Base-by-base conservation (phyloP, 2,888 invertebrate genomes). In the Caenorhabditis sp. region DNA sequence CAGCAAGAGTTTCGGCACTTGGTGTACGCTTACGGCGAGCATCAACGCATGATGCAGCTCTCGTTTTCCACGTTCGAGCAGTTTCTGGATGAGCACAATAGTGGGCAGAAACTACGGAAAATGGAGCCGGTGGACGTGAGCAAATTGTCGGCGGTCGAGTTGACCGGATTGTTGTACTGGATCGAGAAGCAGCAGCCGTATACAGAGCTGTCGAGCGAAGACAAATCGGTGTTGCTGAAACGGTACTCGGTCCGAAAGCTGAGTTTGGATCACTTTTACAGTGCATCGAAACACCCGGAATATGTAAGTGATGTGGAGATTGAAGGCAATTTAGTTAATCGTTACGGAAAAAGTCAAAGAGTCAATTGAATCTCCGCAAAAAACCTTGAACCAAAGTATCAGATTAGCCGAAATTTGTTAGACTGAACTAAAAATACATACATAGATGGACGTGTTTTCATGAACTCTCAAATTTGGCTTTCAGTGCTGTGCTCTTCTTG, bases 141-240 rank as follows among this genome's bases (percentile, higher is more conserved):
- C 52, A 80, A 81, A 15, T 62, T 87, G 48, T 81, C 82, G n/a
- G 78, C 80, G 2, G 83, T 84, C 13, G 87, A 87, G 50, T 35
- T 88, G 52, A 74, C 81, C 20, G 87, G 87, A n/a, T 62, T 87
- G 2, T 58, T 86, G 41, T 87, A 84, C 70, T 88, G 86, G 87
- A 81, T 87, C 13, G 86, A 86, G 37, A 86, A 85, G 58, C 73
- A 85, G 52, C 62, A 74, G 0, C 86, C 87, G n/a, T 87, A 78
- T 56, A 46, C 39, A 13, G 52, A 79, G 3, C 55, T 87, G 32
- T 79, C 80, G 5, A 46, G 55, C 11, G 73, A 70, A 2, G 86
- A 87, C 48, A 76, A 83, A 46, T 82, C 43, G 7, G 75, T 78
- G 4, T 66, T 85, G 8, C 62, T 85, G 46, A 82, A 82, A 58